Percentiles rank a stretch among this genome's conserved stretches.
These are phyloP conservation scores for Heliconius congener DNA, from an alignment of 1,140 invertebrate genomes.

Conservation along the genomic window DNA sequence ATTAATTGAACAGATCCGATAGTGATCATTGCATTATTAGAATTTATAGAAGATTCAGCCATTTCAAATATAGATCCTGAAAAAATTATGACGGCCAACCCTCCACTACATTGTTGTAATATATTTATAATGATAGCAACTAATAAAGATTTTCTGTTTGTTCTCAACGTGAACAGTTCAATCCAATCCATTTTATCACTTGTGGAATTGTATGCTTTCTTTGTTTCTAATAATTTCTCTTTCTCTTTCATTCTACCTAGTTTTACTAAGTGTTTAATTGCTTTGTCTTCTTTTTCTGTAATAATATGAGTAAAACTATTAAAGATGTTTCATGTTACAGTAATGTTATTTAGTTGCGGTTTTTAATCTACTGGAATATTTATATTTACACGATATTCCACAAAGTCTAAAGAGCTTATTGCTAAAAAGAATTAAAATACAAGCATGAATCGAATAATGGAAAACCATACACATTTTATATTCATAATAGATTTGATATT, in stretches of 20 bases:
- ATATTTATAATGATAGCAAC: conserved; percentile 42
- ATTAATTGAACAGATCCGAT: conserved; percentile 74
- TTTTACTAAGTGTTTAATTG: conserved; percentile 24
- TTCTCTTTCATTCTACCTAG: conserved; percentile 42
- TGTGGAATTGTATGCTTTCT: conserved; percentile 31
- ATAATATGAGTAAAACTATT: not conserved
- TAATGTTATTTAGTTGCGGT: too few species aligned
- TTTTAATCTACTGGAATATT: not conserved
- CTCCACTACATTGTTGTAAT: conserved; percentile 64
- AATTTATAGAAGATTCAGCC: conserved; percentile 48
- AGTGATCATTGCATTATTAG: conserved; percentile 49
- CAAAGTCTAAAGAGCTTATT: too few species aligned
- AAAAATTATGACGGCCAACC: conserved; percentile 81
- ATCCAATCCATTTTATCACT: conserved; percentile 41
- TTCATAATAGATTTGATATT: too few species aligned
- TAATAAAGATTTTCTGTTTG: conserved; percentile 48
- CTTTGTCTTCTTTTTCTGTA: conserved; percentile 40
- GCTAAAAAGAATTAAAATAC: too few species aligned
- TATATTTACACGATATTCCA: too few species aligned
- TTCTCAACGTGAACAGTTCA: conserved; percentile 43
- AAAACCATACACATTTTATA: too few species aligned
- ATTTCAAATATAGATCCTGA: conserved; percentile 72
- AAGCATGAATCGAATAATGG: too few species aligned
- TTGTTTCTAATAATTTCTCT: conserved; percentile 36
- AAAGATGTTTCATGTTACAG: not conserved